Evolutionary conservation across 2,888 invertebrate genomes (phyloP).

Genomic region (Labia minor): DNA sequence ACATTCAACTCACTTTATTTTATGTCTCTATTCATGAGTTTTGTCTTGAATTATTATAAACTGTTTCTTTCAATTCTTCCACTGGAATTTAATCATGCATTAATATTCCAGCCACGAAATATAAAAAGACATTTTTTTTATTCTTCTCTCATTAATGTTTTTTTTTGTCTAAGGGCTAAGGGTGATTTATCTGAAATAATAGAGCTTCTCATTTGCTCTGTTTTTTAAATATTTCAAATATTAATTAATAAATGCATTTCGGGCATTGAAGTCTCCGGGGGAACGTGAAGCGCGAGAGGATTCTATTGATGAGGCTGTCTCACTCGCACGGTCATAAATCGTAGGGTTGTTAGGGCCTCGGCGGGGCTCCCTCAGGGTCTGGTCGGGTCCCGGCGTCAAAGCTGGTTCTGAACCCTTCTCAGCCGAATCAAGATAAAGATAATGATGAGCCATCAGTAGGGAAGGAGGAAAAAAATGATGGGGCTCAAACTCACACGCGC

Average conservation of each 20-base stretch:
- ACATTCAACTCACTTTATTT: too few relatives aligned
- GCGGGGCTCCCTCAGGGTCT: conserved; percentile 28
- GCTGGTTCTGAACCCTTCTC: conserved; percentile 30
- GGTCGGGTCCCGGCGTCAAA: conserved; percentile 19
- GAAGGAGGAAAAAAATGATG: conserved; percentile 21
- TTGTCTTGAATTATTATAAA: too few relatives aligned
- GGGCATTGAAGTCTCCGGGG: background rate
- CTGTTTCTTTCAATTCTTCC: too few relatives aligned
- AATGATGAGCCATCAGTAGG: conserved; percentile 16
- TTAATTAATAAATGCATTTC: background rate
- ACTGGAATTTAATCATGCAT: too few relatives aligned
- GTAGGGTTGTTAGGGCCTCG: conserved; percentile 2
- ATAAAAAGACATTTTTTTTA: too few relatives aligned
- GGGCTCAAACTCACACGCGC: conserved; percentile 30
- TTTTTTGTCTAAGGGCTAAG: too few relatives aligned
- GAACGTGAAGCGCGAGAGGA: background rate
- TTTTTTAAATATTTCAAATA: background rate
- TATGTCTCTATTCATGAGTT: too few relatives aligned
- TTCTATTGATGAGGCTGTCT: background rate
- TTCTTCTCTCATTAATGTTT: too few relatives aligned
- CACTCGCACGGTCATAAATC: background rate
- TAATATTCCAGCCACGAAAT: too few relatives aligned
- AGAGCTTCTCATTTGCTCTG: background rate
- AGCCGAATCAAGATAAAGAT: conserved; percentile 19
- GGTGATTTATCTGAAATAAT: background rate